Evolutionary conservation across 1,140 invertebrate genomes (phyloP).

Genomic region (Drosophila sechellia): DNA sequence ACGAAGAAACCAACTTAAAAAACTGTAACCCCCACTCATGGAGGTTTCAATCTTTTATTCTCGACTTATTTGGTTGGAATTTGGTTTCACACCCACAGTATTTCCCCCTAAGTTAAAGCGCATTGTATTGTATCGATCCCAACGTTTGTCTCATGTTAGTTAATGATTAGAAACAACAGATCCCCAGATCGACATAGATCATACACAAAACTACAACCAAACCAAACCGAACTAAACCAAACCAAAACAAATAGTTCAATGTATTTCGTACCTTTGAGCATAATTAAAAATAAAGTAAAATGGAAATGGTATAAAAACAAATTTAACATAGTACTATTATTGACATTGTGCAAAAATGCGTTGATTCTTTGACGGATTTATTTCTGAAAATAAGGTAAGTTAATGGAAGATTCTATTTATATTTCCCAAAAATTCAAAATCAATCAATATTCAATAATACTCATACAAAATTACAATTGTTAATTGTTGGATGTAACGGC

Average conservation of each 20-base stretch:
- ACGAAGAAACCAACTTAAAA: not conserved
- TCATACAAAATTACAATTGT: too few species aligned
- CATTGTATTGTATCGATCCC: constrained; percentile 54
- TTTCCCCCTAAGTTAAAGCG: constrained; percentile 8
- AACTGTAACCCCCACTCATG: not conserved
- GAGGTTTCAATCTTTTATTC: constrained; percentile 12
- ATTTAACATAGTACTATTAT: too few species aligned
- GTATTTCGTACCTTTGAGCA: constrained; percentile 65
- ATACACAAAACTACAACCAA: constrained; percentile 24
- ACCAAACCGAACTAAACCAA: constrained; percentile 14
- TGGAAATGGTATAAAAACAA: constrained; percentile 28
- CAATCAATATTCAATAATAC: too few species aligned
- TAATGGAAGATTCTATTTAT: too few species aligned
- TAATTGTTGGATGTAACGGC: too few species aligned
- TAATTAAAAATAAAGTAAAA: constrained; percentile 47
- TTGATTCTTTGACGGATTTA: too few species aligned
- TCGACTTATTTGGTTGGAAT: constrained; percentile 12
- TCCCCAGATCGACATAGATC: constrained; percentile 13
- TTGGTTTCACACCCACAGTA: constrained; percentile 36
- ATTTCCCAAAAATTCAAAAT: too few species aligned
- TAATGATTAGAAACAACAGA: constrained; percentile 21
- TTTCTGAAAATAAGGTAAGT: too few species aligned
- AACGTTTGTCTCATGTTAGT: constrained; percentile 48
- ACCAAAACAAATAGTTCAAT: constrained; percentile 55
- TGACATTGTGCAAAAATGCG: too few species aligned